Base-by-base conservation (phyloP, 2,888 invertebrate species). In the Camptogramma bilineatum region DNA sequence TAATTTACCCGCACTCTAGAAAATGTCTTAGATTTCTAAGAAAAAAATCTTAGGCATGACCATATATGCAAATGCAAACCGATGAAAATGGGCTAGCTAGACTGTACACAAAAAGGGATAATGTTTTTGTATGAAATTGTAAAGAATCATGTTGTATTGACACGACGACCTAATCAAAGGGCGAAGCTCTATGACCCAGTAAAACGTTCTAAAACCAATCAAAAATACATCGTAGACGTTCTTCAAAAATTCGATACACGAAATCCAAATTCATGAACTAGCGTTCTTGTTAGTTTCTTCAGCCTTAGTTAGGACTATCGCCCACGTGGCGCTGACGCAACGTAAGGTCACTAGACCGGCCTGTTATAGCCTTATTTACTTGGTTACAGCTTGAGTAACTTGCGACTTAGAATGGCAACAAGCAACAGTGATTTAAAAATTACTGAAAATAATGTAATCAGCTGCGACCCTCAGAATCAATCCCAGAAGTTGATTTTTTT, bases 321-420 rank as follows among this genome's bases (percentile, higher is more conserved):
- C 83, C 83, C 82, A 83, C 82, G 82, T 78, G 79, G 74, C 54
- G 47, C 58, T 69, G 75, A 79, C 77, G 75, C 73, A 74, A 69
- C 55, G 19, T 58, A 72, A 72, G 71, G 73, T 71, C 74, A 76
- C 73, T 72, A 70, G 72, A 73, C 64, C 68, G 73, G 76, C 76
- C 48, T 54, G 63, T 51, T 52, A 62, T 48, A 47, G 61, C 62
- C 64, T 63, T 72, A 66, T 72, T 68, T 72, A 69, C 71, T 65
- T 68, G 51, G 17, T 24, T 44, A 44, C 56, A 66, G 60, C 62
- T 58, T 58, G 62, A 67, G 61, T 55, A 58, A 58, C 46, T 64
- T 62, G 64, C 16, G 8, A 42, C 52, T 62, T 61, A 64, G 56
- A 52, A 44, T 44, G 44, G 44, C n/a, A 39, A 13, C n/a, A 44